These are phyloP conservation scores for Anthrax anthrax DNA, from an alignment of 2,888 invertebrate genomes.

Conservation along the genomic window DNA sequence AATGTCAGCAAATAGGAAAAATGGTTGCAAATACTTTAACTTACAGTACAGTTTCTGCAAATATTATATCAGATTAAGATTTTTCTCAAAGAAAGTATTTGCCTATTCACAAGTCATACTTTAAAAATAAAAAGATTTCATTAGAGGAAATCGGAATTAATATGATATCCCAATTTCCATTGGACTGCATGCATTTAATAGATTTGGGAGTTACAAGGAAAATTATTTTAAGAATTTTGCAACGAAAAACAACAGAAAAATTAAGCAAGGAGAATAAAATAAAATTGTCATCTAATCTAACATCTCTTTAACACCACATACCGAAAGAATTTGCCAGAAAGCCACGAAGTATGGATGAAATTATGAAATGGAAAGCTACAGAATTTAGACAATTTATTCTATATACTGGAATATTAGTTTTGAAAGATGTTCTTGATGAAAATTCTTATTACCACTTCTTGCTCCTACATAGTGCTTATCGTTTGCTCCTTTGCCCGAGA, in stretches of 20 bases:
- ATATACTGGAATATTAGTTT: conserved; percentile 9
- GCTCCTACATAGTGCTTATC: conserved; percentile 6
- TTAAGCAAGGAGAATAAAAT: background rate
- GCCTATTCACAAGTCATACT: conserved; percentile 2
- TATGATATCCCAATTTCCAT: conserved; percentile 2
- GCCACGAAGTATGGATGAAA: conserved; percentile 9
- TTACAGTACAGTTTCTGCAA: background rate
- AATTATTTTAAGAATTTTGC: background rate
- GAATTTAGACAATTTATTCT: conserved; percentile 10
- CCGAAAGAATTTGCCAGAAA: conserved; percentile 9
- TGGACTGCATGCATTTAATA: conserved; percentile 4
- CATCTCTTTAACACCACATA: background rate
- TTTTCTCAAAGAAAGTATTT: conserved; percentile 3
- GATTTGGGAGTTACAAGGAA: conserved; percentile 2
- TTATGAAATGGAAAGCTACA: conserved; percentile 9
- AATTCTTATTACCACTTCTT: conserved; percentile 10
- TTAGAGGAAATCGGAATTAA: conserved; percentile 4
- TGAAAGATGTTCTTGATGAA: conserved; percentile 5
- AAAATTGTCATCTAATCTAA: background rate
- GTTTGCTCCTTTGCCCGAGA: conserved; percentile 6
- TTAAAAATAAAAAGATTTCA: background rate
- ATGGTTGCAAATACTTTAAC: conserved; percentile 5
- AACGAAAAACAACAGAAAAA: background rate
- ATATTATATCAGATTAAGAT: conserved; percentile 4
- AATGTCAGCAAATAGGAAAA: conserved; percentile 5